Base-by-base conservation (phyloP, 2,113 vertebrate species). In the Aspiorhynchus laticeps region DNA sequence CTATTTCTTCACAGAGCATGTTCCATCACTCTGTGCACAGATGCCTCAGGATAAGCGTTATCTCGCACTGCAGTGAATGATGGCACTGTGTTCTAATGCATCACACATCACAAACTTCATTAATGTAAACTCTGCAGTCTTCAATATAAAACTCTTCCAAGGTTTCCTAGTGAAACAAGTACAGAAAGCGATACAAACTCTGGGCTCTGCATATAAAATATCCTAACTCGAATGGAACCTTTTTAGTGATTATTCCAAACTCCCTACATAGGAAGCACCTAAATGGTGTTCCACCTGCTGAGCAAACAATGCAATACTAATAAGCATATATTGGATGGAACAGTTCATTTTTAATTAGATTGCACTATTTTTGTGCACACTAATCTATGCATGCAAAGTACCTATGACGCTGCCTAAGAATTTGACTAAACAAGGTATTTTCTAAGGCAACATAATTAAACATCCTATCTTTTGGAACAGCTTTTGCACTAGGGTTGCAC, bases 1-100 rank as follows among this genome's bases (percentile, higher is more conserved):
- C 80, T 83, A 83, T 83, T 51, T 48, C 63, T 71, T 10, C 61
- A 71, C 1, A 1, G 19, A 83, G 63, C 38, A 67, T 71, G 80
- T 71, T 83, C 38, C 41, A 83, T 83, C 80, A 83, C 8, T 51
- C 19, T 36, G 63, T 15, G 63, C 63, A 51, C 43, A n/a, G 80
- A 83, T 83, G 80, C 80, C 46, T 71, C 43, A n/a, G 80, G 80
- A 83, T 83, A 83, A 83, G 80, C 2, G 15, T 51, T 69, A 83
- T 83, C 80, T 83, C 43, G 51, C 38, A 31, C 59, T 7, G n/a
- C 59, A 81, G 59, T 81, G 59, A 81, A 81, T 31, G 59, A 81
- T n/a, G 7, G 80, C 38, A 24, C 80, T 24, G 28, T 83, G 63
- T 3, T 80, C 1, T 56, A 71, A 71, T 71, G 33, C 41, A 36